A percentile compares a stretch with the other conserved stretches of the same genome.
phyloP scores from a whole-genome alignment of 2,888 invertebrate species.

The Halocaridina rubra region DNA sequence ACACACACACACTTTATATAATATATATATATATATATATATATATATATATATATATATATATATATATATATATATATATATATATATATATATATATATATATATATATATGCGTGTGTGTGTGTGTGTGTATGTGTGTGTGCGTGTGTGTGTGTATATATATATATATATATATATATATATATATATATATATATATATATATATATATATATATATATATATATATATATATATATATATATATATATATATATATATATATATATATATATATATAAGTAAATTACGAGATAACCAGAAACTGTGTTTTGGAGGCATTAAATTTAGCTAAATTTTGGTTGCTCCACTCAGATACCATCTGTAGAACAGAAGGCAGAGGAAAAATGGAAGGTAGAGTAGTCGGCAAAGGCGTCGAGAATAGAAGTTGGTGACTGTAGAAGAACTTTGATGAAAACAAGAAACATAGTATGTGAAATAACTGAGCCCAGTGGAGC shows the following conservation, averaged over 20 bases:
- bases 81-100: neutral
- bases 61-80: neutral
- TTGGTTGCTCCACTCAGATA: too few species aligned
- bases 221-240: neutral
- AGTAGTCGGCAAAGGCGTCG: too few species aligned
- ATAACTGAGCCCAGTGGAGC: too few species aligned
- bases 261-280: neutral
- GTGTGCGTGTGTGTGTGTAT: neutral
- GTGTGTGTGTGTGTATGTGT: neutral
- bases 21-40: too few species aligned
- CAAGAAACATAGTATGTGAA: too few species aligned
- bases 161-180: neutral
- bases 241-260: neutral
- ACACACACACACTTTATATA: too few species aligned
- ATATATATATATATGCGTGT: neutral
- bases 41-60: neutral
- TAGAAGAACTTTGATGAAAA: too few species aligned
- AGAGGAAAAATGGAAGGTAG: too few species aligned
- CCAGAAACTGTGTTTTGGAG: too few species aligned
- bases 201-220: neutral
- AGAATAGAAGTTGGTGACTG: too few species aligned
- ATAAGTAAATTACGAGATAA: neutral
- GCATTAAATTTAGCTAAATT: too few species aligned
- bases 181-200: neutral
- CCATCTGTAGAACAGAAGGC: too few species aligned